A percentile compares a stretch with the other conserved stretches of the same genome.
Evolutionary conservation across 2,888 invertebrate species (phyloP).

Genomic region (Reticulitermes lucifugus): DNA sequence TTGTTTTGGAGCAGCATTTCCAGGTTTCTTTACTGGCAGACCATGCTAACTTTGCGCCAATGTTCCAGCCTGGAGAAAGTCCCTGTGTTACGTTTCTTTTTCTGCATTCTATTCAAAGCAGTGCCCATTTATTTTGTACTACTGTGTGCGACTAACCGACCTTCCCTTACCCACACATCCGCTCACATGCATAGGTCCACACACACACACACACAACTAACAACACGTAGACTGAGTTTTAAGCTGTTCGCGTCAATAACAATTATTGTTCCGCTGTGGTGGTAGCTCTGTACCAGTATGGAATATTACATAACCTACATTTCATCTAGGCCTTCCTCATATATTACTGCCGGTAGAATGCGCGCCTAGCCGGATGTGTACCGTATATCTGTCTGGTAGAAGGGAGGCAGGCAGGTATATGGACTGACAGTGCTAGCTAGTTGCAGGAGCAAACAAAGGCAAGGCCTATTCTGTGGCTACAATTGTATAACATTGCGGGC

Average conservation of each 20-base stretch:
- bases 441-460: conserved; percentile 25
- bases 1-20: too few species aligned
- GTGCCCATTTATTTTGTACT: neutral
- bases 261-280: conserved; percentile 22
- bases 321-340: conserved; percentile 39
- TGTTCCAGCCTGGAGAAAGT: neutral
- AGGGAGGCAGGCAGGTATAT: neutral
- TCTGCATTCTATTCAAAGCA: neutral
- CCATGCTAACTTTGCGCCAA: neutral
- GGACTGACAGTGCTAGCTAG: neutral
- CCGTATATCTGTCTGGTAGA: conserved; percentile 33
- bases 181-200: neutral
- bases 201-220: neutral
- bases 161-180: neutral
- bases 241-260: conserved; percentile 43
- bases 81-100: neutral
- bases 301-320: conserved; percentile 37
- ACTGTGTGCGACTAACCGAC: neutral
- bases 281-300: neutral
- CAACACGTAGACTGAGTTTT: conserved; percentile 35
- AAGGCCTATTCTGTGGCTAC: conserved; percentile 32
- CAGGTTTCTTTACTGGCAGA: neutral
- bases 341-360: conserved; percentile 41
- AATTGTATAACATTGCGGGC: conserved; percentile 50
- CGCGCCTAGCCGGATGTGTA: neutral